Evolutionary conservation across 2,888 invertebrate species (phyloP), one percentile per base, ranked within the genome.

Genomic region (Bombyx huttoni): DNA sequence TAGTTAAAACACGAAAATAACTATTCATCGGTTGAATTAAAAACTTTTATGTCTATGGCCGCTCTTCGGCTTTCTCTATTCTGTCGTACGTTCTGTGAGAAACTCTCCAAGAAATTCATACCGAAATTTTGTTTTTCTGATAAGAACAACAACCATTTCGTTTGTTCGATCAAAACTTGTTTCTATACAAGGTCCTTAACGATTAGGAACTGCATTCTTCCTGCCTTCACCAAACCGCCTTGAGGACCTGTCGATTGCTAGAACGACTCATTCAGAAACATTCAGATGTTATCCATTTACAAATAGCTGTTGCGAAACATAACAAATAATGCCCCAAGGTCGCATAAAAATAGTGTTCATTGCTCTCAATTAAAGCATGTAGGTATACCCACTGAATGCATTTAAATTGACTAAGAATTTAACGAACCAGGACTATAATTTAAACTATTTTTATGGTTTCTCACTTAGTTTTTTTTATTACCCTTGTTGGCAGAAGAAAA

Each of bases 221-320:
- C 76, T 75, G 69, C 71, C 66, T 73, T 66, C 66, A 74, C 81
- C 65, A 53, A 78, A 64, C 75, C 60, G 70, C 84, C 84, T 84
- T 83, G 83, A 47, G 58, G 66, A 58, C 61, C 59, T 65, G 61
- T 67, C 60, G 66, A 72, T 66, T 67, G 68, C 70, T 65, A 56
- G 12, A 63, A 60, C 54, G 59, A 61, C 58, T 67, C 56, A 53
- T 60, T 54, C 57, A 60, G 65, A 63, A 61, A 57, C 54, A 54
- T 52, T 52, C 51, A 50, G 56, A 61, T 58, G 53, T 55, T 57
- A 56, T 60, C 55, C 54, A 47, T 51, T 56, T 7, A 40, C 40
- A 40, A 40, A 40, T 40, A 10, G 40, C 9, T 40, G 40, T 40
- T 40, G 1, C 40, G 40, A 40, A 40, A 40, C 40, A 40, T 40